Evolutionary conservation across 2,797 vertebrate genomes (phyloP).

Genomic region (Gallirallus australis): DNA sequence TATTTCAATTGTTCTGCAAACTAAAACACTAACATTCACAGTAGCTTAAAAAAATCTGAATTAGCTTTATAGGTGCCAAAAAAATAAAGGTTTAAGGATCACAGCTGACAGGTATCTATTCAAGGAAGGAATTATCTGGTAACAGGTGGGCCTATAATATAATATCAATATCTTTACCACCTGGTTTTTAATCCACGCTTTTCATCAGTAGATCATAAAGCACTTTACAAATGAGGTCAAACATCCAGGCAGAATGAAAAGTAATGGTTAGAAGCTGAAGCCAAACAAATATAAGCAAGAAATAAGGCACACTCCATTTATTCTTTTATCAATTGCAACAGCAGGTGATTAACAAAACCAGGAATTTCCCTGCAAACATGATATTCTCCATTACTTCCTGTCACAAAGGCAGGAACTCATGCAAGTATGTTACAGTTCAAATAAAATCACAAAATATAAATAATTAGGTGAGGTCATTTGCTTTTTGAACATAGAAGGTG

Average conservation of each 20-base stretch:
- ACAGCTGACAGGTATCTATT: not conserved
- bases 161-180: slow-evolving; percentile 32
- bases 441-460: not conserved
- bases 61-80: not conserved
- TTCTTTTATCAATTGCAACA: not conserved
- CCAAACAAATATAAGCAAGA: not conserved
- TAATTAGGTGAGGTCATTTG: not conserved
- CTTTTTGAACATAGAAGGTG: not conserved
- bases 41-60: not conserved
- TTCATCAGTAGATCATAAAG: slow-evolving; percentile 27
- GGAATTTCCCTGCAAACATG: not conserved
- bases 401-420: not conserved
- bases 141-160: slow-evolving; percentile 30
- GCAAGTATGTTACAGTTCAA: not conserved
- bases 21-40: accelerated
- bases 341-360: not conserved
- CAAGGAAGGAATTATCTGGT: not conserved
- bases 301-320: not conserved
- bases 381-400: not conserved
- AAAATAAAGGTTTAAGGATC: not conserved
- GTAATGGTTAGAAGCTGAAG: not conserved
- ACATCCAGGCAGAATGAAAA: not conserved
- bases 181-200: not conserved
- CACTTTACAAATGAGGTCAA: not conserved
- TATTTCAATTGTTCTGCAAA: not conserved